Base-by-base conservation (phyloP, 2,888 invertebrate species). In the Eucera pruinosa region DNA sequence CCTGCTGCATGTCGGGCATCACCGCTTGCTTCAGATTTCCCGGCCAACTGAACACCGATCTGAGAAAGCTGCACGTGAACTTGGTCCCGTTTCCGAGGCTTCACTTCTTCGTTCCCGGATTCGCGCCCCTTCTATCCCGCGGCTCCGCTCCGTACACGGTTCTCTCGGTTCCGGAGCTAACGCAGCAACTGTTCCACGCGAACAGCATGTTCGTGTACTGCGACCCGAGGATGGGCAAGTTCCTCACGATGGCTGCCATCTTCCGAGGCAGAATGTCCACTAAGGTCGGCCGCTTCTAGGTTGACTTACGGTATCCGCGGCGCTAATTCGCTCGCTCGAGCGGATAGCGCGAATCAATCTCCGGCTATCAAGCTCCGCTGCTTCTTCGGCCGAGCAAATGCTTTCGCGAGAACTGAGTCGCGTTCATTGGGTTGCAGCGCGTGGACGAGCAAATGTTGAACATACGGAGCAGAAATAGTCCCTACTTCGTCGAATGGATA, bases 71-170 rank as follows among this genome's bases (percentile, higher is more conserved):
- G 88, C 96, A 96, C 55, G 97, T 98, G 70, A 98, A 98, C 94
- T 97, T 98, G 97, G 97, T 97, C 15, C 97, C 97, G 9, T 97
- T 97, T 93, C 97, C 97, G 81, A 95, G 97, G 83, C 93, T 97
- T 58, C 97, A 97, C 91, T 97, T 97, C 94, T 97, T 97, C 91
- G 96, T 97, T 93, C 97, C 97, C 78, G 97, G 95, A 50, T 95
- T 96, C 91, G 95, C 96, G 73, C 96, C 96, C 1, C 94, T 96
- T 52, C 95, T 95, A 48, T 94, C 95, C 2, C 13, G n/a, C 91
- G 91, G 60, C 94, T 96, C 95, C 13, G 95, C 96, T 0, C 73
- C 81, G 2, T 87, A 83, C 50, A 78, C 41, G 11, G 41, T 27
- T 0, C 88, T 95, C n/a, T 94, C 95, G 3, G 96, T 96, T 1